A percentile compares a stretch with the other conserved stretches of the same genome.
phyloP scores from a whole-genome alignment of 1,140 invertebrate species.

The Venustaconcha ellipsiformis region DNA sequence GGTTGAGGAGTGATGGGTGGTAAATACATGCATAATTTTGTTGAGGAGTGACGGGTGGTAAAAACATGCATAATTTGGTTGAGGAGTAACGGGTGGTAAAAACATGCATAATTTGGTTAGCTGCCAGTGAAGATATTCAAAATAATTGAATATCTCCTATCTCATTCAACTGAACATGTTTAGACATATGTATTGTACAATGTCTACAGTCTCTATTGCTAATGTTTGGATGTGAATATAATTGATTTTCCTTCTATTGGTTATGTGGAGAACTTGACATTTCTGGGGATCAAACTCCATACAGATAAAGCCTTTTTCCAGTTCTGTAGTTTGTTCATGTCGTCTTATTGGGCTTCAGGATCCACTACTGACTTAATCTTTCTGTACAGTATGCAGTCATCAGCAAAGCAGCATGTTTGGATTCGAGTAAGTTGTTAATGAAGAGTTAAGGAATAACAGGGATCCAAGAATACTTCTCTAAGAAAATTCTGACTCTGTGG shows the following conservation, averaged over 20 bases:
- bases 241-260: not conserved
- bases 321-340: conserved; percentile 2
- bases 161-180: too few relatives aligned
- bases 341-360: not conserved
- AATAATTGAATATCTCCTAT: too few relatives aligned
- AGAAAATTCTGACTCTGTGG: too few relatives aligned
- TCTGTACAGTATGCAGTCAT: too few relatives aligned
- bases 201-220: not conserved
- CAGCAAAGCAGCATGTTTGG: too few relatives aligned
- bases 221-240: not conserved
- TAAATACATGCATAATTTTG: too few relatives aligned
- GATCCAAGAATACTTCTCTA: not conserved
- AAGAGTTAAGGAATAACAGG: not conserved
- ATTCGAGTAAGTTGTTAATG: not conserved
- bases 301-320: not conserved
- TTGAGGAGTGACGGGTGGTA: too few relatives aligned
- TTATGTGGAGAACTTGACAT: not conserved
- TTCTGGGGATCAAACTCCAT: not conserved
- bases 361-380: not conserved
- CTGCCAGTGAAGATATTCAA: too few relatives aligned
- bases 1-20: too few relatives aligned
- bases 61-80: too few relatives aligned
- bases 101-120: too few relatives aligned
- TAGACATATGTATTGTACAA: not conserved
- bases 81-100: too few relatives aligned